Evolutionary conservation across 92 coral and sea anemone genomes (phyloP).

Genomic region (Parazoanthus atlanticus): DNA sequence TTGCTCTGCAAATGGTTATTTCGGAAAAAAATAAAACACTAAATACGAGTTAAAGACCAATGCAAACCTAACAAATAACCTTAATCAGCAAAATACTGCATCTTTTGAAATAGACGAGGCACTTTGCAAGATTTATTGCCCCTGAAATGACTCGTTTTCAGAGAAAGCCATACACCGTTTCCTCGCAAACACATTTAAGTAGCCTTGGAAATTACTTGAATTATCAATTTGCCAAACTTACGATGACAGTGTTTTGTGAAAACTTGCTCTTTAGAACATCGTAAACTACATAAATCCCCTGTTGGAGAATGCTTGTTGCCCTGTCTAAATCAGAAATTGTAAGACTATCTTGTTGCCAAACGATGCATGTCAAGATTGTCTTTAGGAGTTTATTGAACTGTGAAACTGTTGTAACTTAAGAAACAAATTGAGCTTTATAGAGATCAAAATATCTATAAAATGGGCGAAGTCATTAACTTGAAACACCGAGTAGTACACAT

Average conservation of each 20-base stretch:
- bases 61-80: conserved; percentile 1
- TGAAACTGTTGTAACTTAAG: too few species aligned
- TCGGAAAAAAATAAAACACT: conserved; percentile 5
- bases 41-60: background rate
- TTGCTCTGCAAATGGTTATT: conserved; percentile 17
- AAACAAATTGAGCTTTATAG: too few species aligned
- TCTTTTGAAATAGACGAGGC: conserved; percentile 34
- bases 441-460: too few species aligned
- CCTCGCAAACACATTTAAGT: conserved; percentile 41
- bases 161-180: conserved; percentile 35
- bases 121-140: conserved; percentile 47
- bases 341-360: background rate
- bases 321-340: background rate
- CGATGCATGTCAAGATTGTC: background rate
- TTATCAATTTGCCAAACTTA: conserved; percentile 20
- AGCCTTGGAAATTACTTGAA: conserved; percentile 20
- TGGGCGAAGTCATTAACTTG: too few species aligned
- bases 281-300: conserved; percentile 2
- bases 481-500: too few species aligned
- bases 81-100: conserved; percentile 30
- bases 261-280: conserved; percentile 15
- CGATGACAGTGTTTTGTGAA: conserved; percentile 8
- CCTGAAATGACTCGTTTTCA: conserved; percentile 26
- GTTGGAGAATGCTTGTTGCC: conserved; percentile 13
- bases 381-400: too few species aligned